Base-by-base conservation (phyloP, 2,888 invertebrate species). In the Aradus depressus region DNA sequence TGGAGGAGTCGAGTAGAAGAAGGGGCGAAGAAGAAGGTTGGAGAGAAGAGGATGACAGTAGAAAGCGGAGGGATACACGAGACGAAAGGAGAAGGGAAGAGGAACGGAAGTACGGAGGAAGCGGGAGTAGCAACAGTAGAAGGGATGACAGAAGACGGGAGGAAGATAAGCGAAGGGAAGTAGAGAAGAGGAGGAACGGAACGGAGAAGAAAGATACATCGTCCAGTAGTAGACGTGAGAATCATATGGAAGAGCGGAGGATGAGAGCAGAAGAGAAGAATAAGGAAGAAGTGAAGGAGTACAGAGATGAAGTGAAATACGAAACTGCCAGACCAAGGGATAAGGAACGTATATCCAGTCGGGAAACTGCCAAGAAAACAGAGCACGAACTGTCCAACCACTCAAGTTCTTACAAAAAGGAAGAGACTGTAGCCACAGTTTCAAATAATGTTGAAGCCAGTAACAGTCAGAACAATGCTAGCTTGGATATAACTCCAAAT, bases 31-130 rank as follows among this genome's bases (percentile, higher is more conserved):
- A 51, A 19, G 49, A 45, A 4, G 23, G n/a, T 2, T 32, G 52
- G 41, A 47, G 48, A 10, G 44, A 32, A 28, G 96, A 47, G 31
- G 16, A 23, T 12, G 12, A 14, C 18, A 8, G 47, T 52, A 19
- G 54, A 51, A 19, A 44, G 42, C 8, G 23, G n/a, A 2, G 26
- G 52, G 41, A 47, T 44, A 10, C 31, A 32, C 19, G 8, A 2
- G 51, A 5, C 31, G 44, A 6, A 39, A 32, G 3, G 54, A 54
- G 8, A 52, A 54, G 14, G 19, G 39, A 22, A 28, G 45, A 31
- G 44, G 52, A 31, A 18, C 34, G 42, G 50, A 38, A 8, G n/a
- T n/a, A n/a, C n/a, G n/a, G n/a, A 44, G 31, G 19, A 50, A 52
- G 4, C 23, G 50, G 14, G 34, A 50, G 12, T 23, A 12, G 23